phyloP scores from a whole-genome alignment of 1,140 invertebrate genomes.

The Chrysomallon squamiferum region DNA sequence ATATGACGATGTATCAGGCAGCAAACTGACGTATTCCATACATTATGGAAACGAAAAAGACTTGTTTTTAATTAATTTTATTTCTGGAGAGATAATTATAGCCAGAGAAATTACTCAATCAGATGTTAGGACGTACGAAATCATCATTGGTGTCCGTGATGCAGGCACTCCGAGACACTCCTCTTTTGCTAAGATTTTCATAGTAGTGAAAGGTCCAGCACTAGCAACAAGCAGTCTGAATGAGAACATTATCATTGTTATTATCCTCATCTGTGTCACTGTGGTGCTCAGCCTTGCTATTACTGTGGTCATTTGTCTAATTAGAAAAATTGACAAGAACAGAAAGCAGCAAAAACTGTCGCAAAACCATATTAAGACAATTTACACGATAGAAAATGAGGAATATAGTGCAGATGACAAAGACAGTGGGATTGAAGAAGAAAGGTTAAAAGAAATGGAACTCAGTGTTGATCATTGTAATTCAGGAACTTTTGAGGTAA shows the following conservation, averaged over 20 bases:
- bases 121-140: not conserved
- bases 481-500: too few relatives aligned
- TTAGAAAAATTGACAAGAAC: constrained; percentile 3
- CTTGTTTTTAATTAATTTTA: not conserved
- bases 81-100: not conserved
- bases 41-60: not conserved
- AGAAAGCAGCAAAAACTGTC: not conserved
- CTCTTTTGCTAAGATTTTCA: not conserved
- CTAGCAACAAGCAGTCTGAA: not conserved
- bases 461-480: too few relatives aligned
- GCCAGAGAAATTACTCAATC: not conserved
- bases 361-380: too few relatives aligned
- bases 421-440: too few relatives aligned
- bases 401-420: too few relatives aligned
- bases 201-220: not conserved
- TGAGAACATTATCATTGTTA: constrained; percentile 5
- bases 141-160: not conserved
- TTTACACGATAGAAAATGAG: too few relatives aligned
- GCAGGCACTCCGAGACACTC: not conserved
- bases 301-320: not conserved
- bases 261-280: constrained; percentile 5
- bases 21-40: not conserved
- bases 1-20: not conserved
- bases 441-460: too few relatives aligned
- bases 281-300: constrained; percentile 1